Conservation (phyloP, 2,113 vertebrate genomes). For the Thalassoma bifasciatum region DNA sequence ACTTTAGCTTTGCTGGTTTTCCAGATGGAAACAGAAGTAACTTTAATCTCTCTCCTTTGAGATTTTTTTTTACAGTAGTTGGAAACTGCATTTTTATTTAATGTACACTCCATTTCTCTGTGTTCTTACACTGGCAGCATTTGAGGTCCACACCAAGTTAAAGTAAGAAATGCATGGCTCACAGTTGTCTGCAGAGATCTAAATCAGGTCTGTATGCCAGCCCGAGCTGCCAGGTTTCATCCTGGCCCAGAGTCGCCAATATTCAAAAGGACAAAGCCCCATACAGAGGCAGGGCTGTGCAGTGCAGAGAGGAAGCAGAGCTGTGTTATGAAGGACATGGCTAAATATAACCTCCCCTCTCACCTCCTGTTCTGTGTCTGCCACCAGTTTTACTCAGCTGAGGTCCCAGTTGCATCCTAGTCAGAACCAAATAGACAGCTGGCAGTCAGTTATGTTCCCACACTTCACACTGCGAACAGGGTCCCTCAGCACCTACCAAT, state of each 20-base stretch:
- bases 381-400: conserved; percentile 42
- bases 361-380: conserved; percentile 49
- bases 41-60: conserved; percentile 42
- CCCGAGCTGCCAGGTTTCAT: conserved; percentile 17
- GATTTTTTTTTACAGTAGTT: conserved; percentile 39
- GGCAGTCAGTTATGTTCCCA: conserved; percentile 67
- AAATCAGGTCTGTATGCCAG: conserved; percentile 38
- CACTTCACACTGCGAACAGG: conserved; percentile 53
- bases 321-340: conserved; percentile 63
- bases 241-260: conserved; percentile 27
- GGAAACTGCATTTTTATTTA: conserved; percentile 38
- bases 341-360: conserved; percentile 75
- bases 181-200: conserved; percentile 30
- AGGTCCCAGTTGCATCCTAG: conserved; percentile 60
- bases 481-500: conserved; percentile 71
- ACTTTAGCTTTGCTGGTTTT: conserved; percentile 33
- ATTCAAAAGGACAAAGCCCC: conserved; percentile 65
- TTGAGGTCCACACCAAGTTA: conserved; percentile 38
- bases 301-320: conserved; percentile 32
- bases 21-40: conserved; percentile 62
- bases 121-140: conserved; percentile 41
- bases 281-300: conserved; percentile 28
- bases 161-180: conserved; percentile 26
- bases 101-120: conserved; percentile 25
- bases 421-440: conserved; percentile 67